phyloP scores from a whole-genome alignment of 2,113 vertebrate species.

The Xenopus borealis region DNA sequence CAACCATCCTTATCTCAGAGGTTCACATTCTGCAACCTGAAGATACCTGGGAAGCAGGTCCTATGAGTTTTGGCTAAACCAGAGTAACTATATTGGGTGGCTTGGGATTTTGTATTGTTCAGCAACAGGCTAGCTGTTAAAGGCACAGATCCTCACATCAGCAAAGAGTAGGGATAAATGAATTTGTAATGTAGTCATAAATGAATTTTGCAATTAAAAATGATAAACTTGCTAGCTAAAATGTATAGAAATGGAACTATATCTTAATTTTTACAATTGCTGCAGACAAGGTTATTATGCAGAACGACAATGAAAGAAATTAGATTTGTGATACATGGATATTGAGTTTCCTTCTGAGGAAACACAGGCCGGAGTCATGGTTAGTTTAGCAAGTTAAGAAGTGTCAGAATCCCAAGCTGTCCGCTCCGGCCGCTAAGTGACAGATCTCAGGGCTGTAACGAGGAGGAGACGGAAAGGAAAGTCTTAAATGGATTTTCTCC shows the following conservation, averaged over 20 bases:
- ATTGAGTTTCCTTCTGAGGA: constrained; percentile 2
- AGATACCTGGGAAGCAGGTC: no score
- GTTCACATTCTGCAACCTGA: no score
- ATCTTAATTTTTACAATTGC: constrained; percentile 21
- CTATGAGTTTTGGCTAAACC: no score
- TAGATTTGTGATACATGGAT: constrained; percentile 20
- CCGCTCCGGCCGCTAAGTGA: constrained; percentile 17
- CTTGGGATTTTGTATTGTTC: no score
- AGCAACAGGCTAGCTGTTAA: no score
- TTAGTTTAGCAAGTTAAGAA: constrained; percentile 34
- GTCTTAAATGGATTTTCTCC: constrained; percentile 28
- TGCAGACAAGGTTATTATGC: constrained; percentile 26
- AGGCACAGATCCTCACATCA: no score
- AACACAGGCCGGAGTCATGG: constrained; percentile 7
- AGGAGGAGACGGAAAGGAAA: constrained; percentile 27
- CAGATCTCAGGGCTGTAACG: constrained; percentile 1
- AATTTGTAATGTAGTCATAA: no score
- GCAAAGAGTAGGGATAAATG: no score
- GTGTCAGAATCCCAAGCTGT: constrained; percentile 14
- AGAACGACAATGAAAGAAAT: neutral
- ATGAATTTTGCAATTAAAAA: no score
- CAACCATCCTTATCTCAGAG: no score
- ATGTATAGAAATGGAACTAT: neutral
- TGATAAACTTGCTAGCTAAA: no score
- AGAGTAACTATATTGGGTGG: no score